Evolutionary conservation across 2,888 invertebrate species (phyloP), one percentile per base, ranked within the genome.

Genomic region (Lysandra coridon): DNA sequence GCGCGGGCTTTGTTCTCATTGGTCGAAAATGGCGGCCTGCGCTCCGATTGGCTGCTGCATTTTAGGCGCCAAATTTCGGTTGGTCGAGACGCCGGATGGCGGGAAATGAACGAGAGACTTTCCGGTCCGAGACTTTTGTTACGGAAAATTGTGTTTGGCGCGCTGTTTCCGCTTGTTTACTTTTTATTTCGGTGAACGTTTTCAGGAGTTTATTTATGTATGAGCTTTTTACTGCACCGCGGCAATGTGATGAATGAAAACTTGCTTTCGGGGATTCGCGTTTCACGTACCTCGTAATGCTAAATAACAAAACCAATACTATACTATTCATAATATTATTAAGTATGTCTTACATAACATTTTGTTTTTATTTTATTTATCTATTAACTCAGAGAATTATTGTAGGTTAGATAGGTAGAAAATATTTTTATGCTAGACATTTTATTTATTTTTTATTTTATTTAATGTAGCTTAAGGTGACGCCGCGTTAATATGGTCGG

Each of bases 61-160:
- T 93, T 93, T 91, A 89, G 93, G 94, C 94, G 94, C 90, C 90
- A 94, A 94, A 90, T 92, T 94, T 94, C 93, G 94, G 94, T 94
- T 94, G 94, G 94, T 90, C 89, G 92, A 92, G 86, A 83, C 86
- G 86, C 87, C 91, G 90, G 92, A 93, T 94, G 93, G 94, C 94
- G 94, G 92, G 93, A 94, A 94, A 91, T 88, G 88, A 88, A 88
- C 84, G 86, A 86, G 87, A 88, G 87, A 88, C 92, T 93, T 93
- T 94, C 92, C 92, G 92, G 92, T 87, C 89, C 88, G 91, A 87
- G 88, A 90, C 87, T 91, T 91, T 91, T 88, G 89, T 88, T 86
- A 88, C 86, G 92, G 93, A 92, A 93, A 93, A 93, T 90, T 86
- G 87, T 89, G 88, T 91, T 91, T 91, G 88, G 88, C 91, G 92